These are phyloP conservation scores for Drosophila maculinotata DNA, from an alignment of 2,888 invertebrate genomes.

Conservation along the genomic window DNA sequence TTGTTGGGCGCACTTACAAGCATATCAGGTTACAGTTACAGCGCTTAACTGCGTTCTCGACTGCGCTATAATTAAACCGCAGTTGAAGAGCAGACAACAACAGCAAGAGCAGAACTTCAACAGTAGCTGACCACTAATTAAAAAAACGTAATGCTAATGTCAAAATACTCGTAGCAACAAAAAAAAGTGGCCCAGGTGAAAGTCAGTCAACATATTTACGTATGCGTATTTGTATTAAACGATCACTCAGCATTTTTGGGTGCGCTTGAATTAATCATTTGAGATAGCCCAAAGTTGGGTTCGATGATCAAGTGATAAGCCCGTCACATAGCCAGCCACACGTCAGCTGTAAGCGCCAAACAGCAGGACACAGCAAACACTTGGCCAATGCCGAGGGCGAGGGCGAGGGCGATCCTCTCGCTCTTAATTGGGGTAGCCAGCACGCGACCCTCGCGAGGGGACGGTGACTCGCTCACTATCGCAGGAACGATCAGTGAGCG, in stretches of 20 bases:
- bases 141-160: conserved; percentile 52
- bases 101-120: conserved; percentile 6
- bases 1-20: conserved; percentile 73
- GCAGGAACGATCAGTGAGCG: conserved; percentile 55
- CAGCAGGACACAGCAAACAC: conserved; percentile 81
- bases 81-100: conserved; percentile 38
- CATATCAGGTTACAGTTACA: conserved; percentile 74
- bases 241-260: conserved; percentile 81
- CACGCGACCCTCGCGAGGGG: conserved; percentile 56
- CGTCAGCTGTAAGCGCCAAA: conserved; percentile 84
- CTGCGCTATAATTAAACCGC: conserved; percentile 73
- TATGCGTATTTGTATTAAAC: conserved; percentile 68
- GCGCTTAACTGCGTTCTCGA: conserved; percentile 54
- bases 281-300: conserved; percentile 32
- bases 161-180: conserved; percentile 42
- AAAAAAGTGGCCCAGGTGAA: conserved; percentile 43
- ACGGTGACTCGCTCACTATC: conserved; percentile 58
- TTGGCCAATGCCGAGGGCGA: conserved; percentile 29
- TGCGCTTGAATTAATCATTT: conserved; percentile 76
- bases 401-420: conserved; percentile 34
- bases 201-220: conserved; percentile 35
- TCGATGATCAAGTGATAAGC: conserved; percentile 81
- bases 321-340: conserved; percentile 81
- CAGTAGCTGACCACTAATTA: conserved; percentile 72
- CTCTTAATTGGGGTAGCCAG: conserved; percentile 55